phyloP scores from a whole-genome alignment of 2,888 invertebrate genomes.

The Amblyjoppa fuscipennis region DNA sequence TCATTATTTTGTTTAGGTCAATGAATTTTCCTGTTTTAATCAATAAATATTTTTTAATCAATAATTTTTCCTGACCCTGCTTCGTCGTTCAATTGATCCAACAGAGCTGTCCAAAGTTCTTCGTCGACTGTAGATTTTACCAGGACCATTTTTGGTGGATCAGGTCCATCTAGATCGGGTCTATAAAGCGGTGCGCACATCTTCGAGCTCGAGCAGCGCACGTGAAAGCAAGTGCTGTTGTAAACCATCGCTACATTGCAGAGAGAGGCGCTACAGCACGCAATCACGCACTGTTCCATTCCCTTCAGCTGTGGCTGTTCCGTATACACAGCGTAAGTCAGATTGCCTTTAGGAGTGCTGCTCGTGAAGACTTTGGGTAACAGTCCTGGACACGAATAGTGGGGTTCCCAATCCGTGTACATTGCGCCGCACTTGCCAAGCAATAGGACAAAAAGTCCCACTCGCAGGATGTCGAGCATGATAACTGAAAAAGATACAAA shows the following conservation, averaged over 20 bases:
- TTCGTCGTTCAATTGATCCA: constrained; percentile 74
- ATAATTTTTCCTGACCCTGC: constrained; percentile 72
- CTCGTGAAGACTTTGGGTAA: constrained; percentile 87
- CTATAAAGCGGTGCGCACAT: constrained; percentile 90
- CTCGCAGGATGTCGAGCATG: constrained; percentile 74
- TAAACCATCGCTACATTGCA: constrained; percentile 94
- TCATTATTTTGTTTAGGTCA: no score
- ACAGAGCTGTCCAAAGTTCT: constrained; percentile 86
- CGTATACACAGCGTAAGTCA: constrained; percentile 87
- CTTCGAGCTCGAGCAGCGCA: constrained; percentile 90
- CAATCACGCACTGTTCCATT: constrained; percentile 89
- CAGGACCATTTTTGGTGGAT: constrained; percentile 91
- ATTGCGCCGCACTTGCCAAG: constrained; percentile 75
- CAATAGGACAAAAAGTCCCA: constrained; percentile 75
- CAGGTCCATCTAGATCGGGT: constrained; percentile 86
- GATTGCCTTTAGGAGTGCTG: constrained; percentile 87
- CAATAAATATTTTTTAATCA: neutral
- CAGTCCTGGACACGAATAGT: constrained; percentile 85
- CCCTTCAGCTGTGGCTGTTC: constrained; percentile 86
- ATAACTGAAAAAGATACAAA: constrained; percentile 59
- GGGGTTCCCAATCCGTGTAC: constrained; percentile 75
- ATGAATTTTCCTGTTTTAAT: neutral
- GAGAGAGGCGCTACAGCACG: constrained; percentile 88
- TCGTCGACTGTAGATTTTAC: constrained; percentile 90
- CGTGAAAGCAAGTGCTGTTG: constrained; percentile 92